These are phyloP conservation scores for Drosophila truncata DNA, from an alignment of 1,140 invertebrate species.

Conservation along the genomic window DNA sequence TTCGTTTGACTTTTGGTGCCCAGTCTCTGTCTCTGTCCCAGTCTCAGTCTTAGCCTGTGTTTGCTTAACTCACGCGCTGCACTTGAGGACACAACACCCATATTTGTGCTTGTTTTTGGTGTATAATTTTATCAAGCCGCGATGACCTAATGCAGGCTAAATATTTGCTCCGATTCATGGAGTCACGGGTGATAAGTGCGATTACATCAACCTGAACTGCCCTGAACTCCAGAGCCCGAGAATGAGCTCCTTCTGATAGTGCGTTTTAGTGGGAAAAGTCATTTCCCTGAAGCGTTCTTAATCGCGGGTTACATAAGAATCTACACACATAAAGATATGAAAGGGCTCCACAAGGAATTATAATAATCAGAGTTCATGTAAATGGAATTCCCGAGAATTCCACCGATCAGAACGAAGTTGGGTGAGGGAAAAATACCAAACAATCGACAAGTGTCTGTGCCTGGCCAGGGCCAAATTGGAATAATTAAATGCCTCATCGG, in stretches of 20 bases:
- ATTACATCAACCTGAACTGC: slow-evolving; percentile 52
- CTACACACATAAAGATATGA: slow-evolving; percentile 31
- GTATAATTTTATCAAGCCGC: slow-evolving; percentile 48
- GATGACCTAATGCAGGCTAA: slow-evolving; percentile 71
- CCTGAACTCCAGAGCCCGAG: slow-evolving; percentile 25
- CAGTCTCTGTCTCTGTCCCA: no score
- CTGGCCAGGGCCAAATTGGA: slow-evolving; percentile 57
- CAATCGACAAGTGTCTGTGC: slow-evolving; percentile 67
- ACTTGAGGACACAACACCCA: slow-evolving; percentile 36
- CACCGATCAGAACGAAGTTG: neutral
- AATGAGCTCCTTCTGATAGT: slow-evolving; percentile 39
- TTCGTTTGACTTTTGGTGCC: slow-evolving; percentile 19
- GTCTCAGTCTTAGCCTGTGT: slow-evolving; percentile 12
- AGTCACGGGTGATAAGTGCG: slow-evolving; percentile 45
- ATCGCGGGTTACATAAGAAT: slow-evolving; percentile 40
- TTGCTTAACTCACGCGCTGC: slow-evolving; percentile 48
- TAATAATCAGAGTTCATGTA: slow-evolving; percentile 16
- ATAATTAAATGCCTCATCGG: slow-evolving; percentile 72
- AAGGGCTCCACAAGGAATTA: slow-evolving; percentile 31
- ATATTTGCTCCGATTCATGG: slow-evolving; percentile 65
- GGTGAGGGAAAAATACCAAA: slow-evolving; percentile 38
- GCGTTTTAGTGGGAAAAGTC: slow-evolving; percentile 28
- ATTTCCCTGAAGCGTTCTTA: slow-evolving; percentile 40
- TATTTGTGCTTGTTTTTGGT: slow-evolving; percentile 19
- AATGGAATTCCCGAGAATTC: slow-evolving; percentile 46